Evolutionary conservation across 2,797 vertebrate genomes (phyloP).

Genomic region (Novumbra hubbsi): DNA sequence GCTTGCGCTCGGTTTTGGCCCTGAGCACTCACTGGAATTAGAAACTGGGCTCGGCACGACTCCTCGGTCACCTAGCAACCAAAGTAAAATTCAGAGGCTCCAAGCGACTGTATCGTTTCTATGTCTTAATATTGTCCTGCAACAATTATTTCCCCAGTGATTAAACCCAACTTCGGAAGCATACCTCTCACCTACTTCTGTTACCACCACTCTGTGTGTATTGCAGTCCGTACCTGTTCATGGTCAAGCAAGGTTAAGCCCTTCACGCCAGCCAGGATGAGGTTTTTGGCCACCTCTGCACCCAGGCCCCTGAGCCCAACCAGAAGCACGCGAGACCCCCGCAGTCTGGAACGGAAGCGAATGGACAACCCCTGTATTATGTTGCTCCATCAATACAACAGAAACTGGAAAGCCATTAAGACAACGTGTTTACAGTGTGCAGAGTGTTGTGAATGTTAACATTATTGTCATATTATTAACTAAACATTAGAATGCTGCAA

Average conservation of each 20-base stretch:
- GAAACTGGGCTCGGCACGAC: constrained; percentile 86
- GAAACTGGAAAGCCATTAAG: no score
- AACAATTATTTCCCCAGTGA: neutral
- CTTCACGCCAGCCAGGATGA: constrained; percentile 91
- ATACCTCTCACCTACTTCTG: no score
- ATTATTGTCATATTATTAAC: no score
- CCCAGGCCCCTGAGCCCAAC: constrained; percentile 85
- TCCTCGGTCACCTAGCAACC: constrained; percentile 80
- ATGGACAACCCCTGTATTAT: no score
- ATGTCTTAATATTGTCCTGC: neutral
- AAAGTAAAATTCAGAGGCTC: neutral
- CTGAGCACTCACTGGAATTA: constrained; percentile 78
- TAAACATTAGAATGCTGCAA: no score
- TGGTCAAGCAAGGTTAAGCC: constrained; percentile 87
- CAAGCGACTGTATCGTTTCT: no score
- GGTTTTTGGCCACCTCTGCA: constrained; percentile 90
- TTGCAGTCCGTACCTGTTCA: constrained; percentile 71
- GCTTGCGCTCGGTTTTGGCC: constrained; percentile 87
- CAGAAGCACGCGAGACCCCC: constrained; percentile 88
- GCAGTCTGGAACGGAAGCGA: constrained; percentile 68
- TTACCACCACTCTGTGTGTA: constrained; percentile 60
- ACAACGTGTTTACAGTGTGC: no score
- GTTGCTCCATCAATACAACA: no score
- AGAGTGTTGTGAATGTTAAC: no score
- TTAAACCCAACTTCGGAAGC: neutral